These are phyloP conservation scores for Herpetotheres cachinnans DNA, from an alignment of 2,113 vertebrate species.

Conservation along the genomic window DNA sequence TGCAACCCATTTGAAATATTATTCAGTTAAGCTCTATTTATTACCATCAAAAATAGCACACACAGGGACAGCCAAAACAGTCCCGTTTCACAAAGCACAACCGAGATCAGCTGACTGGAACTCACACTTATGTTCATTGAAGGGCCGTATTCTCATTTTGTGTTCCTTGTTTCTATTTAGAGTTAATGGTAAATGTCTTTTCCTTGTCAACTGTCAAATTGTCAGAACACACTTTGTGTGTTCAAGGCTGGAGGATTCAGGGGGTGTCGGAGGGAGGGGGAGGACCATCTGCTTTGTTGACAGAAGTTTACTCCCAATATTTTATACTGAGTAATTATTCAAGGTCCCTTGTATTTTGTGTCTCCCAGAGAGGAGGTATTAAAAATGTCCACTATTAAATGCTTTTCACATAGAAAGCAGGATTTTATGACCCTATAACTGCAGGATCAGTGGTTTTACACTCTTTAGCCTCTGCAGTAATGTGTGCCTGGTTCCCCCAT, in stretches of 20 bases:
- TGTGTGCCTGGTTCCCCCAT: conserved; percentile 26
- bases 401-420: conserved; percentile 66
- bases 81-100: neutral
- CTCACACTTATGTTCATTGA: conserved; percentile 25
- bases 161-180: conserved; percentile 45
- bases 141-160: conserved; percentile 12
- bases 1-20: conserved; percentile 40
- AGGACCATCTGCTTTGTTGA: conserved; percentile 65
- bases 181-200: conserved; percentile 52
- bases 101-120: conserved; percentile 20
- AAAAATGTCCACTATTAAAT: conserved; percentile 67
- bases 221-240: conserved; percentile 32
- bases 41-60: conserved; percentile 11
- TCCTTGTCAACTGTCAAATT: conserved; percentile 64
- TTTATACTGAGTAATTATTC: conserved; percentile 66
- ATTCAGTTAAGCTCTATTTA: conserved; percentile 59
- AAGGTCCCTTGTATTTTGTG: conserved; percentile 52
- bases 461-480: conserved; percentile 47
- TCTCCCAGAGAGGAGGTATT: conserved; percentile 60
- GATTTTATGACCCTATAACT: conserved; percentile 69
- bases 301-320: conserved; percentile 57
- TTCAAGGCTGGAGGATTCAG: conserved; percentile 46
- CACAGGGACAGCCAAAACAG: neutral
- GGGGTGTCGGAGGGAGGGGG: neutral
- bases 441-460: conserved; percentile 69